A percentile compares a stretch with the other conserved stretches of the same genome.
Evolutionary conservation across 2,113 vertebrate species (phyloP).

Genomic region (Syngnathoides biaculeatus): DNA sequence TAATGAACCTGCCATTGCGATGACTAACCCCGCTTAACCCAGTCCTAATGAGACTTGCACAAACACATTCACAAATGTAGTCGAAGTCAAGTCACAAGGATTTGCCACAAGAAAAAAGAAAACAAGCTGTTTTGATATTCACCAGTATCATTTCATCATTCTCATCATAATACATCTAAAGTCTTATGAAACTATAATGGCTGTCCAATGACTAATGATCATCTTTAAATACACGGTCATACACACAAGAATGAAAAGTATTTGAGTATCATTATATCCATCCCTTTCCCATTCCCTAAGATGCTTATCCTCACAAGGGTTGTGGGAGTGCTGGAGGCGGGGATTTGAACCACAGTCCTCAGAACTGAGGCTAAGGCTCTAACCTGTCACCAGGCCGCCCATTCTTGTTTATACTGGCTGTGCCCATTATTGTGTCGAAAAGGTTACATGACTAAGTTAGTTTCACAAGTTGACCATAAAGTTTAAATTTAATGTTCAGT

Average conservation of each 20-base stretch:
- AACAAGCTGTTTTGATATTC: conserved; percentile 23
- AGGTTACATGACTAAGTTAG: background rate
- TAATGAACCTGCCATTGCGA: conserved; percentile 69
- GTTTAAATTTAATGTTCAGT: background rate
- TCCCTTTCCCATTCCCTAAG: too few species aligned
- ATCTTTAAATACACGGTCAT: background rate
- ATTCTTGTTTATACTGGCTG: background rate
- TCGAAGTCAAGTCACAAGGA: conserved; percentile 36
- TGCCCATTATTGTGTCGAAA: background rate
- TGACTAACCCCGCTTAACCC: conserved; percentile 51
- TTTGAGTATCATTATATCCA: background rate
- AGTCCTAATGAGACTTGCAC: conserved; percentile 55
- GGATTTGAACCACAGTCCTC: too few species aligned
- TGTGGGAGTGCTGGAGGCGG: too few species aligned
- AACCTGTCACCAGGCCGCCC: too few species aligned
- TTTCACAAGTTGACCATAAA: background rate
- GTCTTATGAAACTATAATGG: background rate
- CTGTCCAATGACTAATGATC: background rate
- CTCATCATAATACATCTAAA: conserved; percentile 8
- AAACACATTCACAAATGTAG: conserved; percentile 21
- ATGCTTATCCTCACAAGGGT: too few species aligned
- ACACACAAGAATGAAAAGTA: background rate
- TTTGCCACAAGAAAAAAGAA: conserved; percentile 18
- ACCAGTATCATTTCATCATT: conserved; percentile 5
- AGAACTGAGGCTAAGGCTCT: too few species aligned